Evolutionary conservation across 2,888 invertebrate genomes (phyloP).

Genomic region (Cantharis rustica): DNA sequence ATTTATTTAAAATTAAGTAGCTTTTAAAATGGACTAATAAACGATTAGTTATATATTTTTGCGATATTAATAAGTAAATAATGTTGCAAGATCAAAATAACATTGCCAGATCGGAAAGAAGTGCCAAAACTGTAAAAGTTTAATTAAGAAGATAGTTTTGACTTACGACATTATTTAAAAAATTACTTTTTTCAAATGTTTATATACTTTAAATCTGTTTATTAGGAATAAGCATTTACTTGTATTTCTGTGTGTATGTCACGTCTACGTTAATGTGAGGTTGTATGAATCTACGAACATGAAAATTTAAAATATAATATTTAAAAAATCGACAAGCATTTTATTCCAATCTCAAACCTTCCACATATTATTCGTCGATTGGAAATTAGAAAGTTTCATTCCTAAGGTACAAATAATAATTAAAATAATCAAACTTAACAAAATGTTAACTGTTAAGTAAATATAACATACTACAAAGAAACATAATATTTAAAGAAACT

Average conservation of each 20-base stretch:
- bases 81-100: constrained; percentile 10
- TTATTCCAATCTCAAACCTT: neutral
- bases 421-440: too few relatives aligned
- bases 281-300: constrained; percentile 55
- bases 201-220: constrained; percentile 17
- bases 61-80: neutral
- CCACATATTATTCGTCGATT: too few relatives aligned
- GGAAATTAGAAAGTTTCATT: too few relatives aligned
- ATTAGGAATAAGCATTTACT: constrained; percentile 48
- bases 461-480: too few relatives aligned
- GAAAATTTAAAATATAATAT: constrained; percentile 54
- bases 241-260: constrained; percentile 57
- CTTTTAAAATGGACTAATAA: neutral
- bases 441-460: too few relatives aligned
- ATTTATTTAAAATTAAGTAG: neutral
- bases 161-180: constrained; percentile 10
- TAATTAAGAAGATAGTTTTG: neutral
- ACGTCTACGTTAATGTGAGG: constrained; percentile 55
- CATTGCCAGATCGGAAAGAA: constrained; percentile 23
- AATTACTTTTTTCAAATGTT: constrained; percentile 3
- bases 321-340: constrained; percentile 9
- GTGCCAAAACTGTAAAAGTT: constrained; percentile 29
- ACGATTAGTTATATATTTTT: neutral
- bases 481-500: too few relatives aligned
- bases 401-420: too few relatives aligned